Conservation (phyloP, 2,113 vertebrate genomes). For the Thalassarche chlororhynchos region DNA sequence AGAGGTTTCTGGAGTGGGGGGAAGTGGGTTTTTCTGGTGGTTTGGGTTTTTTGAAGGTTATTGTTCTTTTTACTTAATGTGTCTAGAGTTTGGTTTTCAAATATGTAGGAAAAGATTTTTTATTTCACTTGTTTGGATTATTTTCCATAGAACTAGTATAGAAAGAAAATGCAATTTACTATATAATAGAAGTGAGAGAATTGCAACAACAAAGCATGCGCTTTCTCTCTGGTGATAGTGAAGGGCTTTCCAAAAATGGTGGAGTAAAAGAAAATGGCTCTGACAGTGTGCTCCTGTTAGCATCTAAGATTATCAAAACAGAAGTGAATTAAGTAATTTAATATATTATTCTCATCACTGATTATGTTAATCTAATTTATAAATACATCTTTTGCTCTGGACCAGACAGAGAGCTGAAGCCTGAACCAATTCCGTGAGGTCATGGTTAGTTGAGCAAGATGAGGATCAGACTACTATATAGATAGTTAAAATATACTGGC, state of each 20-base stretch:
- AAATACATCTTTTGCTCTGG: slow-evolving; percentile 2
- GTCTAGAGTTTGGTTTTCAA: not conserved
- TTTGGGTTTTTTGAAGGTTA: not conserved
- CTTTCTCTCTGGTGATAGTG: not conserved
- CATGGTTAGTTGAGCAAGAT: not conserved
- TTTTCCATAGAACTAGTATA: not conserved
- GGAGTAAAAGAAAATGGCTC: not conserved
- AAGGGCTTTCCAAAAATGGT: not conserved
- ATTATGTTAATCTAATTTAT: slow-evolving; percentile 35
- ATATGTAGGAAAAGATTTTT: not conserved
- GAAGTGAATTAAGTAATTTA: slow-evolving; percentile 29
- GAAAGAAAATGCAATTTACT: not conserved
- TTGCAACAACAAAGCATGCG: not conserved
- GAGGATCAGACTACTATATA: not conserved
- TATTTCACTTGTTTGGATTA: not conserved
- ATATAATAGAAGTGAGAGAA: not conserved
- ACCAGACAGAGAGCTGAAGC: not conserved
- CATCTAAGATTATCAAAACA: not conserved
- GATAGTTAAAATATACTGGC: not conserved
- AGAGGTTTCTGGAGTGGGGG: not conserved
- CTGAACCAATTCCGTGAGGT: not conserved
- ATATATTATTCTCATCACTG: slow-evolving; percentile 13
- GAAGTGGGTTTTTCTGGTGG: not conserved
- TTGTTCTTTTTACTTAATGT: not conserved
- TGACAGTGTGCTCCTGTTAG: not conserved